phyloP scores from a whole-genome alignment of 2,797 vertebrate species.

The Halcyon smyrnensis region DNA sequence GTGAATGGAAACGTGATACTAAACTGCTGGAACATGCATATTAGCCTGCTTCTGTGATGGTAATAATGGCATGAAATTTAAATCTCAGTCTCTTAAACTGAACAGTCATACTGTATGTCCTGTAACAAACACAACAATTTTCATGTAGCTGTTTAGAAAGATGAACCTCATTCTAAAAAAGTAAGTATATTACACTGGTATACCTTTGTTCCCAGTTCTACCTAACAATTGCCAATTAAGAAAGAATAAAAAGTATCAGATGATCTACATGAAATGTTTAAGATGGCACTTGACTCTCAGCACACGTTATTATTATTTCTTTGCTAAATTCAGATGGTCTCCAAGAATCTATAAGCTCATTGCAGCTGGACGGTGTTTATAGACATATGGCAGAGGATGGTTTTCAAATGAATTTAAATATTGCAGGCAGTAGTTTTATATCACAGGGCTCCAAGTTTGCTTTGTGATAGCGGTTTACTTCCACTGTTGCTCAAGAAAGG shows the following conservation, averaged over 20 bases:
- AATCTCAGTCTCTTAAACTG: not conserved
- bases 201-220: not conserved
- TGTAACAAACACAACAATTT: not conserved
- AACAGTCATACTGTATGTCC: not conserved
- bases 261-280: not conserved
- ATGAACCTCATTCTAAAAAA: not conserved
- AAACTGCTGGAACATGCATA: not conserved
- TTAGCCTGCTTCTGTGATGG: not conserved
- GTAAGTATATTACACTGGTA: not conserved
- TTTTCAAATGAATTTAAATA: conserved; percentile 65
- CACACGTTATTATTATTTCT: not conserved
- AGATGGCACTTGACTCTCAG: not conserved
- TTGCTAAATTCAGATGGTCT: not conserved
- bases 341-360: not conserved
- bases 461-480: conserved; percentile 20
- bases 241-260: not conserved
- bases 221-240: not conserved
- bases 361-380: conserved; percentile 42
- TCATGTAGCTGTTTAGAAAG: not conserved
- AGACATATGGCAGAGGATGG: conserved; percentile 44
- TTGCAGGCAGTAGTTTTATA: conserved; percentile 46
- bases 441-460: conserved; percentile 48
- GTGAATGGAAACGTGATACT: not conserved
- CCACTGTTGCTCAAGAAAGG: conserved; percentile 23
- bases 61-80: not conserved